Base-by-base conservation (phyloP, 2,797 vertebrate genomes). In the Petrocephalus sullivani region DNA sequence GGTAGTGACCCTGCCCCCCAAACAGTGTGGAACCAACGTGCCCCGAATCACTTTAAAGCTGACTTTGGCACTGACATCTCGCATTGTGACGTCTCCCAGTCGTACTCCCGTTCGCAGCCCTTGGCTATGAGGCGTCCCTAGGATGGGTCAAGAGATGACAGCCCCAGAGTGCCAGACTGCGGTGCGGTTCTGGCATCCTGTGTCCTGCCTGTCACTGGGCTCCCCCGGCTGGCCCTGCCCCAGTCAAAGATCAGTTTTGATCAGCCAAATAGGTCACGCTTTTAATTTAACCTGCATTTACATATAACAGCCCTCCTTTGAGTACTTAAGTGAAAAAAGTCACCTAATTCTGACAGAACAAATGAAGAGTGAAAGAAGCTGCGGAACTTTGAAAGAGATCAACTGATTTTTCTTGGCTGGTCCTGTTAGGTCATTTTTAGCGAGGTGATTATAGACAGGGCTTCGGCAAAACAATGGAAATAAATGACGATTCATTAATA, bases 11-110 rank as follows among this genome's bases (percentile, higher is more conserved):
- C 81, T 81, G 49, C 71, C 58, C 82, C 23, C 51, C 57, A 37
- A 67, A 49, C 7, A 51, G 3, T 53, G 9, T 75, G 33, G 33
- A 78, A 19, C 37, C 64, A 37, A 67, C 10, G 64, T 5, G 64
- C 28, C 16, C 6, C 14, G 2, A 46, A 78, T 6, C 71, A 78
- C 71, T 78, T 46, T 41, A 78, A 78, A 78, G 71, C 71, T 78
- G 33, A 46, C 78, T 83, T 87, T 53, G 67, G 37, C 58, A 41
- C 71, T 89, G 82, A 58, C 84, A 88, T 89, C 87, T 58, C 37
- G 49, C 87, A 33, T 71, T 75, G 64, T 64, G 60, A 61, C 56
- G 85, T 81, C 78, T 33, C 83, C 87, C 84, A 61, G 87, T 64
- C 5, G 19, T 67, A 16, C 53, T 81, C 86, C 64, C 53, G 54